Evolutionary conservation across 2,888 invertebrate species (phyloP).

Genomic region (Hydriomena furcata): DNA sequence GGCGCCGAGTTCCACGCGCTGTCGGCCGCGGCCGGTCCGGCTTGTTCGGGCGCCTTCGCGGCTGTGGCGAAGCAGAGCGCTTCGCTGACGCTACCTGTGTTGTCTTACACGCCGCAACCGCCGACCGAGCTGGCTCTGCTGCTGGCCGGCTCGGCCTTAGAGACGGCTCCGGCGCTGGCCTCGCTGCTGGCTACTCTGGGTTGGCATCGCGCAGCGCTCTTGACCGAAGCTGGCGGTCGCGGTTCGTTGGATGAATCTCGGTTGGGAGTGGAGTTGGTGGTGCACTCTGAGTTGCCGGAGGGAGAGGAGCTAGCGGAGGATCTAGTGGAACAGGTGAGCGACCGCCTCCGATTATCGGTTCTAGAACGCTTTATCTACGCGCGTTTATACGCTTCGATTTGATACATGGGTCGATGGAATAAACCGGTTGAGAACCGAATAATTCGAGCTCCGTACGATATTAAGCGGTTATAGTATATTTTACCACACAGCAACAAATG

Average conservation of each 20-base stretch:
- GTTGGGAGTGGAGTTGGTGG: slow-evolving; percentile 49
- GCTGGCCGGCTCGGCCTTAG: slow-evolving; percentile 50
- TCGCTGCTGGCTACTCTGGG: slow-evolving; percentile 45
- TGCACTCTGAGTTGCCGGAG: slow-evolving; percentile 66
- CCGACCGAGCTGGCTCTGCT: slow-evolving; percentile 52
- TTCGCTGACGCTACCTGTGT: slow-evolving; percentile 57
- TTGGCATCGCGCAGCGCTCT: slow-evolving; percentile 63
- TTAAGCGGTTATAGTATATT: too few relatives aligned
- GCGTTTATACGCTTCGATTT: too few relatives aligned
- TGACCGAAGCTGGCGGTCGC: slow-evolving; percentile 58
- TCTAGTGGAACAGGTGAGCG: slow-evolving; percentile 41
- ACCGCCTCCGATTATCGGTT: too few relatives aligned
- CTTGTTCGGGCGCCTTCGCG: slow-evolving; percentile 64
- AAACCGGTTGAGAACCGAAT: too few relatives aligned
- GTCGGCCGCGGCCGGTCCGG: slow-evolving; percentile 65
- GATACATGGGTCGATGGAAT: too few relatives aligned
- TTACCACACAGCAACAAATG: too few relatives aligned
- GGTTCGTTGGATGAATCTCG: slow-evolving; percentile 50
- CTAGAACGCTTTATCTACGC: too few relatives aligned
- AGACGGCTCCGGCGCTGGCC: slow-evolving; percentile 40
- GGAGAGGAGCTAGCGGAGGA: slow-evolving; percentile 45
- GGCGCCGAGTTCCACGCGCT: slow-evolving; percentile 61
- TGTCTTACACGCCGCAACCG: slow-evolving; percentile 63
- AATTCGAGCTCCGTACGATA: too few relatives aligned
- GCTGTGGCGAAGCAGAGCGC: slow-evolving; percentile 62